Evolutionary conservation across 2,888 invertebrate genomes (phyloP), one percentile per base, ranked within the genome.

Genomic region (Leptopilina drosophilae): DNA sequence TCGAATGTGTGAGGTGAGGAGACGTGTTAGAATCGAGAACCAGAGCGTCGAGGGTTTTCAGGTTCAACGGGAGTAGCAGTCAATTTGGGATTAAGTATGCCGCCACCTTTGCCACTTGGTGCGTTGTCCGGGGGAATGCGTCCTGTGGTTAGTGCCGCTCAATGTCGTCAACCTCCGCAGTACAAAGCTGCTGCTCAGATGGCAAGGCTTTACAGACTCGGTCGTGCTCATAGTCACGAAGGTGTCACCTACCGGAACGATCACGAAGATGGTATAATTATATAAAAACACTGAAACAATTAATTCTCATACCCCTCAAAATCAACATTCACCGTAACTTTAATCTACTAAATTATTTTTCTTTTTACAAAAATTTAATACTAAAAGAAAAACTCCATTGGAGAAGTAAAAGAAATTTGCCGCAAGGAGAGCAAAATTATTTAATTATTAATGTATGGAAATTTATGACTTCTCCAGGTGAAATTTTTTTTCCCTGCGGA

Each of bases 121-220:
- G 76, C 56, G 12, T 20, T 80, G 77, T 83, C 85, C 76, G 81
- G 83, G 69, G 83, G 84, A 82, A 87, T 89, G 86, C 87, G 90
- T 79, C 82, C 88, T 20, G 88, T 88, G 64, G 76, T 86, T 65
- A 85, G 86, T 79, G 80, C 83, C 53, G 81, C 84, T n/a, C 90
- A 89, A 81, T 90, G 90, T 82, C 94, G 96, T 90, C 96, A 96
- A 88, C 96, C 96, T 78, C 96, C 96, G 64, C 95, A 96, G 77
- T 97, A 97, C 93, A 96, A 95, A 89, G 95, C 97, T 85, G 97
- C 97, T 76, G 96, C 97, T 78, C 97, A 97, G 91, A 96, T 97
- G 94, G 96, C 97, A 87, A 94, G 97, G 82, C 94, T 96, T 86
- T 96, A 96, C 92, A 94, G 96, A 86, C 93, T 97, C 84, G 96